Evolutionary conservation across 1,140 invertebrate genomes (phyloP).

Genomic region (Paralvinella palmiformis): DNA sequence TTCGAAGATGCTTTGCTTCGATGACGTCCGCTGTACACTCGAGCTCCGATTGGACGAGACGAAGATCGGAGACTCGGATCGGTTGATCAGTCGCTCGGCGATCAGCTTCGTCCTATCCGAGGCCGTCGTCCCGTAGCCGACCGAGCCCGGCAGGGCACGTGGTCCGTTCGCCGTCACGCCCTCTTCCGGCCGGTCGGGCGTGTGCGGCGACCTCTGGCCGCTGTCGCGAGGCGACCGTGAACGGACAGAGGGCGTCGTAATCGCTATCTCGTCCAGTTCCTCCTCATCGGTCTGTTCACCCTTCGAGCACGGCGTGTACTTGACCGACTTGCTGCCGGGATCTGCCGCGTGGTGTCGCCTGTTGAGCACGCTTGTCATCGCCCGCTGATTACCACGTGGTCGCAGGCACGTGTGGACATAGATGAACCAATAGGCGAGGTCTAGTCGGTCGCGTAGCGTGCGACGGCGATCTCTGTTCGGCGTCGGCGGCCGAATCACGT

Average conservation of each 20-base stretch:
- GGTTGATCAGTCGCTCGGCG: slow-evolving; percentile 39
- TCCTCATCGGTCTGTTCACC: slow-evolving; percentile 27
- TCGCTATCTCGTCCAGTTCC: slow-evolving; percentile 70
- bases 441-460: not conserved
- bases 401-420: not conserved
- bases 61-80: not conserved
- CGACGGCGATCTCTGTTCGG: not conserved
- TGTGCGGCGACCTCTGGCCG: slow-evolving; percentile 8
- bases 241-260: slow-evolving; percentile 49
- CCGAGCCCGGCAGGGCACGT: slow-evolving; percentile 57
- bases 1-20: slow-evolving; percentile 59
- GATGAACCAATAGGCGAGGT: not conserved
- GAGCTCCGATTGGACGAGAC: slow-evolving; percentile 26
- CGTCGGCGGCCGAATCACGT: not conserved
- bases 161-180: slow-evolving; percentile 59
- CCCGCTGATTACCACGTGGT: not conserved
- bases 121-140: slow-evolving; percentile 40
- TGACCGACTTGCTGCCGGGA: slow-evolving; percentile 37
- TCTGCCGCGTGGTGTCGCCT: slow-evolving; percentile 7
- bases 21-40: slow-evolving; percentile 52
- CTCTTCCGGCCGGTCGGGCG: slow-evolving; percentile 32
- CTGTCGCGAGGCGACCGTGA: slow-evolving; percentile 9
- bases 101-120: slow-evolving; percentile 46
- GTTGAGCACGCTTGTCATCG: slow-evolving; percentile 4
- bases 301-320: slow-evolving; percentile 51